phyloP scores from a whole-genome alignment of 2,113 vertebrate genomes.

The Dipodomys ordii region DNA sequence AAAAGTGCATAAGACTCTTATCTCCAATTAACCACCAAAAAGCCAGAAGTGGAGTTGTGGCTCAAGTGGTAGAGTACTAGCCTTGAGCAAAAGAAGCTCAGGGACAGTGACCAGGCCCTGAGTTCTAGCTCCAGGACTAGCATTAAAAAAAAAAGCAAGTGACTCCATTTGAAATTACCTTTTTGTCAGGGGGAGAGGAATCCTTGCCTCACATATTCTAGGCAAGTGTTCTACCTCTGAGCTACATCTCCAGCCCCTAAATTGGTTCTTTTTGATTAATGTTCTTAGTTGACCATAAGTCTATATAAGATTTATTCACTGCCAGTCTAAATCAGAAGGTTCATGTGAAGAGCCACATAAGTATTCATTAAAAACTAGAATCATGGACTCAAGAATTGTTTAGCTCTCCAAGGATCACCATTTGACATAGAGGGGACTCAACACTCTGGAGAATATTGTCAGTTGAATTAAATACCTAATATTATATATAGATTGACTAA shows the following conservation, averaged over 20 bases:
- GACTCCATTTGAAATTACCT: slow-evolving; percentile 3
- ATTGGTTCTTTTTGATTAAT: not conserved
- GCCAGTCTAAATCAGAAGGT: slow-evolving; percentile 21
- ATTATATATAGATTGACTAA: not conserved
- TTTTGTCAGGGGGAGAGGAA: not conserved
- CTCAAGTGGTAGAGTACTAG: no score
- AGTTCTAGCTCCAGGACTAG: no score
- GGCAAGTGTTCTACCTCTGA: not conserved
- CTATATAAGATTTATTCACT: not conserved
- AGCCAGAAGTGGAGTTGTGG: no score
- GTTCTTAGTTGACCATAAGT: slow-evolving; percentile 48
- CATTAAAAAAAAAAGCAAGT: not conserved
- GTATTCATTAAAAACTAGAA: slow-evolving; percentile 5
- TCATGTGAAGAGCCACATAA: not conserved
- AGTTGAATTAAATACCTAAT: not conserved
- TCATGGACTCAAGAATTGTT: not conserved
- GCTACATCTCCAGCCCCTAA: not conserved
- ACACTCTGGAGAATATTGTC: not conserved
- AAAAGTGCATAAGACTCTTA: no score
- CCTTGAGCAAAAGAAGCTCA: no score
- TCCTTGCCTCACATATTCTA: not conserved
- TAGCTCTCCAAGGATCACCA: not conserved
- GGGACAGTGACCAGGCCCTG: no score
- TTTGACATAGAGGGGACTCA: not conserved
- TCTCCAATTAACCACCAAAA: no score